phyloP scores from a whole-genome alignment of 1,140 invertebrate species.

The Nephotettix cincticeps region DNA sequence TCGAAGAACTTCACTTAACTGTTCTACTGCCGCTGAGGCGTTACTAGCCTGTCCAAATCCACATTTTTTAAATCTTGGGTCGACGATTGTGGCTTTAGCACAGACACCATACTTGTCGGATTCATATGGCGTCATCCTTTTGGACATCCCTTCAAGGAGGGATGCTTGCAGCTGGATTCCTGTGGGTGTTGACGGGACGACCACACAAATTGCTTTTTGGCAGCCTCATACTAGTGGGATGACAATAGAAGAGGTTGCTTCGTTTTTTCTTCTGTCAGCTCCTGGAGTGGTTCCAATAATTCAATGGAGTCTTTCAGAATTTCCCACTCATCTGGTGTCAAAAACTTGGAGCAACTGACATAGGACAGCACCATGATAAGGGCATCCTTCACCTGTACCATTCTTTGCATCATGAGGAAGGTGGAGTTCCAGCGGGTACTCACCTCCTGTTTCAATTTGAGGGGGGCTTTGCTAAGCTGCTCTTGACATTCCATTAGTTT shows the following conservation, averaged over 20 bases:
- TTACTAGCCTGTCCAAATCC: neutral
- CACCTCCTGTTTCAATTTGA: constrained; percentile 16
- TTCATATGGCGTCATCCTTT: constrained; percentile 3
- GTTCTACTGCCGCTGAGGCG: neutral
- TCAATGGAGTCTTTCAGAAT: neutral
- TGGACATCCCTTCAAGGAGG: neutral
- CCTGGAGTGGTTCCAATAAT: neutral
- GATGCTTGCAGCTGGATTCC: neutral
- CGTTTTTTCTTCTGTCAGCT: constrained; percentile 10
- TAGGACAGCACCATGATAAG: neutral
- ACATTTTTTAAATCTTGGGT: constrained; percentile 12
- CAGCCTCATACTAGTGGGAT: constrained; percentile 16
- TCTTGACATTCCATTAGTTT: neutral
- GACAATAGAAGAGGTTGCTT: constrained; percentile 12
- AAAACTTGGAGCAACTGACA: neutral
- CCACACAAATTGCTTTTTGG: neutral
- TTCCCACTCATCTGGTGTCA: neutral
- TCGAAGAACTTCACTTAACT: neutral
- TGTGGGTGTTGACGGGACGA: neutral
- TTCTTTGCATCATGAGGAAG: neutral
- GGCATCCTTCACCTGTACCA: constrained; percentile 12
- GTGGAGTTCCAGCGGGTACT: constrained; percentile 18
- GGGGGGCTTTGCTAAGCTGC: neutral
- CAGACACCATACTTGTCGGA: neutral
- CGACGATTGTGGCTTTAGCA: constrained; percentile 16